These are phyloP conservation scores for Alosa sapidissima DNA, from an alignment of 2,797 vertebrate genomes.

Conservation along the genomic window DNA sequence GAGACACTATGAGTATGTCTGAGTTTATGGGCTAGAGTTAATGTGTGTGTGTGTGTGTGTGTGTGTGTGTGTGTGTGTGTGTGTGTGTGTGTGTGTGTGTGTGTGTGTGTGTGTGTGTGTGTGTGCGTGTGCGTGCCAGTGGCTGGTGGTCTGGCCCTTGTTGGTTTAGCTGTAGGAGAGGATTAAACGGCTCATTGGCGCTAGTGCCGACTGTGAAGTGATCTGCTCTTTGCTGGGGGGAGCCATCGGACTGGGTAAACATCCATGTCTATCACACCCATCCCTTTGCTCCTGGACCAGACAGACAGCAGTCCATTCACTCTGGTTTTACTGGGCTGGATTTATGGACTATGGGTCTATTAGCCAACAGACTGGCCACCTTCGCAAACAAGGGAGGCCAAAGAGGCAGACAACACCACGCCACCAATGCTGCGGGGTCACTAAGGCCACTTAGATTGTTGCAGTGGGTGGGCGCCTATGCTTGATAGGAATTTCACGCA, in stretches of 20 bases:
- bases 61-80: not conserved
- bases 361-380: slow-evolving; percentile 38
- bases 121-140: slow-evolving; percentile 41
- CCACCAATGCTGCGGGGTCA: not conserved
- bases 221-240: slow-evolving; percentile 64
- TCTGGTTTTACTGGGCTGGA: slow-evolving; percentile 1
- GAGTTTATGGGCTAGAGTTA: not conserved
- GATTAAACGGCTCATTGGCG: slow-evolving; percentile 95
- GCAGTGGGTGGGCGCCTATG: not conserved
- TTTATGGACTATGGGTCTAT: slow-evolving; percentile 1
- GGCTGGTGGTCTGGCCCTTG: slow-evolving; percentile 65
- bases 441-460: not conserved
- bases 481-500: not conserved
- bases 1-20: not conserved
- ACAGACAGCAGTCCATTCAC: slow-evolving; percentile 15
- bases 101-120: slow-evolving; percentile 34
- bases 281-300: not conserved
- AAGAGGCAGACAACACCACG: not conserved
- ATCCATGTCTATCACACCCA: slow-evolving; percentile 69
- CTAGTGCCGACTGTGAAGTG: slow-evolving; percentile 84
- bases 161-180: slow-evolving; percentile 81
- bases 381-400: not conserved
- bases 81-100: slow-evolving; percentile 18
- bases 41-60: slow-evolving; percentile 56
- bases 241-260: slow-evolving; percentile 89